A percentile compares a stretch with the other conserved stretches of the same genome.
These are phyloP conservation scores for Tenualosa thibaudeaui DNA, from an alignment of 2,797 vertebrate genomes.

Conservation along the genomic window DNA sequence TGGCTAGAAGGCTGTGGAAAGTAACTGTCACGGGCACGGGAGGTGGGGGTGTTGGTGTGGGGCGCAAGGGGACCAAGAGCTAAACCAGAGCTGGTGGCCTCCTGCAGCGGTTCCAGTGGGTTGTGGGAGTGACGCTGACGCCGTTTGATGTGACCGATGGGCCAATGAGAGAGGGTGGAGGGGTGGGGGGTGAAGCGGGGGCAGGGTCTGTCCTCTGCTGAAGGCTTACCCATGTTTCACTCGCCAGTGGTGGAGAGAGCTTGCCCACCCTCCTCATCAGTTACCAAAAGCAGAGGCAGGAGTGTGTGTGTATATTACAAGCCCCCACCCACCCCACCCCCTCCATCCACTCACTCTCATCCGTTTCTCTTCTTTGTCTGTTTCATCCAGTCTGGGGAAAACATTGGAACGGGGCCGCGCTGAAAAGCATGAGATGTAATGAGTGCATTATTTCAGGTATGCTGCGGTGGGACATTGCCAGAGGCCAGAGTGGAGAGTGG, in stretches of 20 bases:
- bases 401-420: background rate
- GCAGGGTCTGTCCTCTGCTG: slow-evolving; percentile 21
- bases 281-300: slow-evolving; percentile 36
- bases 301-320: slow-evolving; percentile 19
- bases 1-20: slow-evolving; percentile 28
- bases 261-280: slow-evolving; percentile 38
- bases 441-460: slow-evolving; percentile 30
- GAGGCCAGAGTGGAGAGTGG: slow-evolving; percentile 44
- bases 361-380: background rate
- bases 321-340: background rate
- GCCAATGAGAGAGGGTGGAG: background rate
- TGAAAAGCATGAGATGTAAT: slow-evolving; percentile 22
- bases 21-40: slow-evolving; percentile 23
- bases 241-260: slow-evolving; percentile 29
- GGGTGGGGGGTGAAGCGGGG: background rate
- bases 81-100: slow-evolving; percentile 15
- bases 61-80: background rate
- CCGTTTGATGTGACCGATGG: slow-evolving; percentile 39
- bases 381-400: slow-evolving; percentile 7
- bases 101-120: background rate
- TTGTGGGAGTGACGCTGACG: background rate
- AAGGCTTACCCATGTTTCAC: slow-evolving; percentile 38
- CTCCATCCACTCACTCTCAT: background rate
- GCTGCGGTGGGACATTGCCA: slow-evolving; percentile 34
- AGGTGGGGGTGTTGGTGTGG: background rate